phyloP scores from a whole-genome alignment of 1,140 invertebrate species.

The Littorina saxatilis region DNA sequence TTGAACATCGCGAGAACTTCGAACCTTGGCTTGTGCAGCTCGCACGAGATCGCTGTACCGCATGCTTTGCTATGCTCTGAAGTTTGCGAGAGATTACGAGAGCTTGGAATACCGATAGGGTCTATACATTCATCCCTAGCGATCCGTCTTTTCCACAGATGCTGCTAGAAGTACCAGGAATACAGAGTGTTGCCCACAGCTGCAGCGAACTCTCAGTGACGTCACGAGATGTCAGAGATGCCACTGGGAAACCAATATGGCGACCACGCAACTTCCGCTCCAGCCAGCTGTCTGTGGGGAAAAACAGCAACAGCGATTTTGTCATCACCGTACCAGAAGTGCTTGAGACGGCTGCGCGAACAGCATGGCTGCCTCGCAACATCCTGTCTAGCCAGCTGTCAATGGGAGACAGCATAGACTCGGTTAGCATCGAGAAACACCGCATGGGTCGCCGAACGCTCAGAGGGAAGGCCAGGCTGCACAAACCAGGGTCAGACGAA shows the following conservation, averaged over 20 bases:
- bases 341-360: not conserved
- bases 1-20: no score
- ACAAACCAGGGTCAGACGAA: not conserved
- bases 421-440: not conserved
- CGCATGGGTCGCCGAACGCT: not conserved
- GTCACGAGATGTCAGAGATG: conserved; percentile 1
- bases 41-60: no score
- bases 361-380: conserved; percentile 14
- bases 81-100: no score
- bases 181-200: not conserved
- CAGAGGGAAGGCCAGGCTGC: not conserved
- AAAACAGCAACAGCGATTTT: not conserved
- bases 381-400: conserved; percentile 16
- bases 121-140: no score
- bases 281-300: not conserved
- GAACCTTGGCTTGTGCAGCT: no score
- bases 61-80: no score
- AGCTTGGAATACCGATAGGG: no score
- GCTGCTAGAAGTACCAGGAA: not conserved
- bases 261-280: conserved; percentile 7
- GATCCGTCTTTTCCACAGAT: no score
- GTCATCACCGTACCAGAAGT: not conserved
- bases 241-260: not conserved
- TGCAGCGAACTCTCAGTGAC: not conserved
- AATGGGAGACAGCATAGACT: not conserved